Evolutionary conservation across 2,888 invertebrate species (phyloP), one percentile per base, ranked within the genome.

Genomic region (Apamea epomidion): DNA sequence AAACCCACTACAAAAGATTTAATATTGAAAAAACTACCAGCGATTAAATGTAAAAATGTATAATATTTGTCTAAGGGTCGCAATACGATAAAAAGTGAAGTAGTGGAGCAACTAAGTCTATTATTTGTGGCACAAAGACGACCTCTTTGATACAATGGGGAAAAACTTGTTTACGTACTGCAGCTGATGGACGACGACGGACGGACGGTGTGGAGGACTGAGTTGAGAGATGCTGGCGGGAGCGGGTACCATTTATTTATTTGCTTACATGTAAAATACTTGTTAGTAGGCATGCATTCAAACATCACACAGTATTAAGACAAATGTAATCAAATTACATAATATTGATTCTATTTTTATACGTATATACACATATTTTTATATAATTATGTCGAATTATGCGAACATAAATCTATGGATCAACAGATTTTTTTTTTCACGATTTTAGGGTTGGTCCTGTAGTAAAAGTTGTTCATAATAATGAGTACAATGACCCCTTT

Each of bases 151-250:
- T 91, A 94, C 92, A 94, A 93, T 93, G 87, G 89, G 85, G 92
- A 90, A 91, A 92, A 93, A 93, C 93, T 94, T 95, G 94, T 95
- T 95, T 95, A 93, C 82, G 91, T 89, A 92, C 92, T 95, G 95
- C 94, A 93, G 91, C 91, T 94, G 94, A 94, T 93, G 93, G 92
- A 82, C 88, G 83, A 82, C 88, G 83, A 88, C 88, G 89, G 91
- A 91, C 91, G 89, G 93, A 88, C 89, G 91, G 91, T 92, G 93
- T 93, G 92, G 91, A 87, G 90, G 87, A 83, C 73, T 70, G 75
- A 76, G 65, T 68, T 71, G 25, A 69, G 60, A n/a, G 12, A 75
- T 45, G 82, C 29, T 12, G 29, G 76, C 82, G 74, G 64, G 25
- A 68, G 51, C 45, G 65, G 18, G 42, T 42, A 42, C 7, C 6